Evolutionary conservation across 2,888 invertebrate species (phyloP).

Genomic region (Meta bourneti): DNA sequence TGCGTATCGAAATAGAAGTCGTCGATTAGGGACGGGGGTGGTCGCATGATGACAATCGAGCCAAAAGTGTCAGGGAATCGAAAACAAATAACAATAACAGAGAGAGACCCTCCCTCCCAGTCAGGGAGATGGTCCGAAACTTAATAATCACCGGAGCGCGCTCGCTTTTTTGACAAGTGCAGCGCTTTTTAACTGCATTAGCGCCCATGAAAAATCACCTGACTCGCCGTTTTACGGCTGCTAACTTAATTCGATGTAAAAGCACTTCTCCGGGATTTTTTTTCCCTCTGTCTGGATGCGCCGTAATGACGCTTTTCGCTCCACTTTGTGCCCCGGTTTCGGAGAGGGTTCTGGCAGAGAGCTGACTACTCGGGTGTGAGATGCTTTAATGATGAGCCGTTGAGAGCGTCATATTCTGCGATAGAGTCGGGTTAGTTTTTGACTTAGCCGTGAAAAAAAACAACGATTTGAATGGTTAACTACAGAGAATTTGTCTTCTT

Average conservation of each 20-base stretch:
- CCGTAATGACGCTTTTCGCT: constrained; percentile 57
- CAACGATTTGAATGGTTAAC: no score
- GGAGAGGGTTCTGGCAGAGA: background rate
- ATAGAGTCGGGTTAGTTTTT: no score
- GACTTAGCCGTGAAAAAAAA: no score
- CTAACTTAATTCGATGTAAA: constrained; percentile 76
- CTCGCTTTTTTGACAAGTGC: constrained; percentile 71
- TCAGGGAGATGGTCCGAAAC: constrained; percentile 47
- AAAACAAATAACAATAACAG: constrained; percentile 74
- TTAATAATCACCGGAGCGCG: constrained; percentile 72
- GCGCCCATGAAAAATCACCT: constrained; percentile 74
- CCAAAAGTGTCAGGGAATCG: constrained; percentile 60
- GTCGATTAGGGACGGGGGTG: constrained; percentile 12
- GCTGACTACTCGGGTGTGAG: background rate
- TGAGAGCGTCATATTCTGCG: background rate
- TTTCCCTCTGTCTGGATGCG: constrained; percentile 14
- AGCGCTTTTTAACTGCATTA: constrained; percentile 75
- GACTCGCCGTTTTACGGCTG: constrained; percentile 66
- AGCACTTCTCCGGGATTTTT: constrained; percentile 53
- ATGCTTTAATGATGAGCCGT: background rate
- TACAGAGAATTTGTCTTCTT: no score
- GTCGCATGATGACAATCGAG: constrained; percentile 51
- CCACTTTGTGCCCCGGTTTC: background rate
- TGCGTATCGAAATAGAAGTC: background rate
- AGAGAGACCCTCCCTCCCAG: constrained; percentile 42